phyloP scores from a whole-genome alignment of 2,797 vertebrate genomes.

The Dromococcyx pavoninus region DNA sequence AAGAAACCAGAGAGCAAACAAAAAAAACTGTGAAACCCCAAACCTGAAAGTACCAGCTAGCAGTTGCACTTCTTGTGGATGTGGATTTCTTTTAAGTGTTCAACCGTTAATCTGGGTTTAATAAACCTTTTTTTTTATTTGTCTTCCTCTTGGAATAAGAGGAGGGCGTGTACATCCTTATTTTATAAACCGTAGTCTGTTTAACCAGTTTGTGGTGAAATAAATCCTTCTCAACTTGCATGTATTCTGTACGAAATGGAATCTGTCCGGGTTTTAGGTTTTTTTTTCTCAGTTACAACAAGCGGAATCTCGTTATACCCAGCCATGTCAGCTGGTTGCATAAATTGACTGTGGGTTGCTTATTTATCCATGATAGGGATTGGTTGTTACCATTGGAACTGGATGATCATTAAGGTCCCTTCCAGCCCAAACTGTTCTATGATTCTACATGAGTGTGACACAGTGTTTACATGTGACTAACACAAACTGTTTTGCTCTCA shows the following conservation, averaged over 20 bases:
- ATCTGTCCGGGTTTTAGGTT: background rate
- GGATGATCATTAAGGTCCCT: no score
- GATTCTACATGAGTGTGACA: background rate
- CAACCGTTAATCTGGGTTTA: background rate
- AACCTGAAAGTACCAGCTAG: background rate
- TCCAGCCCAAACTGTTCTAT: no score
- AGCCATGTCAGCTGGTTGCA: background rate
- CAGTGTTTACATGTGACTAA: background rate
- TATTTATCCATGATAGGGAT: background rate
- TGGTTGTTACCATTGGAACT: background rate
- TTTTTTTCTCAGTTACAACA: background rate
- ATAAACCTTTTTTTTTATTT: background rate
- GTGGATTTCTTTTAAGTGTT: background rate
- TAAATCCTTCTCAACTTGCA: background rate
- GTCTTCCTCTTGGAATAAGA: background rate
- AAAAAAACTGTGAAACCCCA: background rate
- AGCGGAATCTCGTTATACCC: background rate
- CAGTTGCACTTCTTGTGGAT: background rate
- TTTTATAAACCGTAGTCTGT: background rate
- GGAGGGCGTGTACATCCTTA: background rate
- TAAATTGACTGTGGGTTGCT: background rate
- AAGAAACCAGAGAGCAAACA: background rate
- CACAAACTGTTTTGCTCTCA: constrained; percentile 45
- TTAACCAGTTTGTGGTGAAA: background rate
- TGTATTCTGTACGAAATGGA: background rate